These are phyloP conservation scores for Esox masquinongy DNA, from an alignment of 2,797 vertebrate species.

Conservation along the genomic window DNA sequence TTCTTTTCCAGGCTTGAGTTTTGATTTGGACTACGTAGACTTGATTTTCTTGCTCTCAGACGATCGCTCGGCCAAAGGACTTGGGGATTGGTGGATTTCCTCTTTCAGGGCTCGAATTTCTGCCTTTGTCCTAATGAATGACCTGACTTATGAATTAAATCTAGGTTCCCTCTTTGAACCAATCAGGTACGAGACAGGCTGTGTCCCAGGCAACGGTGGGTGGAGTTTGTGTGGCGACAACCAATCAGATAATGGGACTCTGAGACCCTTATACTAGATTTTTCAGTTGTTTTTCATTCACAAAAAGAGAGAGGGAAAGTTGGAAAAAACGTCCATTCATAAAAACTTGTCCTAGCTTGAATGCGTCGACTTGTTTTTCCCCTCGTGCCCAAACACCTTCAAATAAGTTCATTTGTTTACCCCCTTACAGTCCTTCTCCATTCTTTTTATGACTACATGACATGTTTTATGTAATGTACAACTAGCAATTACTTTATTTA, in stretches of 20 bases:
- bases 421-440: conserved; percentile 28
- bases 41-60: conserved; percentile 64
- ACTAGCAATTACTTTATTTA: conserved; percentile 8
- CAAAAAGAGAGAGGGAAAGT: conserved; percentile 70
- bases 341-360: conserved; percentile 81
- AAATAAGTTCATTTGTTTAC: conserved; percentile 59
- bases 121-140: conserved; percentile 78
- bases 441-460: not conserved
- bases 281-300: conserved; percentile 89
- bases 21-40: conserved; percentile 54
- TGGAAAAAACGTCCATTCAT: conserved; percentile 74
- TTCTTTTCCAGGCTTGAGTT: conserved; percentile 30
- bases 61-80: conserved; percentile 54
- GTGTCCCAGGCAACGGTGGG: conserved; percentile 67
- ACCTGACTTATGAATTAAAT: conserved; percentile 83
- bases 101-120: conserved; percentile 81
- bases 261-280: conserved; percentile 65
- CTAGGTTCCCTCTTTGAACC: conserved; percentile 59
- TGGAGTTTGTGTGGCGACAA: conserved; percentile 44
- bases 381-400: conserved; percentile 58
- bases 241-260: conserved; percentile 61
- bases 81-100: conserved; percentile 78
- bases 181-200: conserved; percentile 55
- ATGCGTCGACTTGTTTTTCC: conserved; percentile 71
- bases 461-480: conserved; percentile 16